phyloP scores from a whole-genome alignment of 2,113 vertebrate genomes.

The Porphyrio hochstetteri region DNA sequence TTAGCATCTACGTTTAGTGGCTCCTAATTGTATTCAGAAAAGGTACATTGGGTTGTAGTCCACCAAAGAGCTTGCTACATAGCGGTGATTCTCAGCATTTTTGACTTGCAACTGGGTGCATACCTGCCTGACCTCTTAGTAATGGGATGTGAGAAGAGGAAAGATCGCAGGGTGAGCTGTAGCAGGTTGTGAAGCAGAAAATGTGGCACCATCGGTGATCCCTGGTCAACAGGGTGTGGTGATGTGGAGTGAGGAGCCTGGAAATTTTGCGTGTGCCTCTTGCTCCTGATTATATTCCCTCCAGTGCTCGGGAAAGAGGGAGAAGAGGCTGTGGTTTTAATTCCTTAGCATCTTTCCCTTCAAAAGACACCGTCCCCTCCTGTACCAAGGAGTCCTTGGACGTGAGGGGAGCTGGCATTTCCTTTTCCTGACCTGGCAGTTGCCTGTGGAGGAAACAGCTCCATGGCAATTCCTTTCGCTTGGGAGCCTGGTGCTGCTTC shows the following conservation, averaged over 20 bases:
- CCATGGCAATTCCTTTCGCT: fast-evolving
- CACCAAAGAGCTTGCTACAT: not conserved
- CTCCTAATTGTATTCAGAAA: not conserved
- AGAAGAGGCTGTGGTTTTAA: not conserved
- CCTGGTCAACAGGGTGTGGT: not conserved
- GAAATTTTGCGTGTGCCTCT: not conserved
- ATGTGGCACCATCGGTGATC: fast-evolving
- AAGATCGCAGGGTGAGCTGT: not conserved
- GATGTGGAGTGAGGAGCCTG: not conserved
- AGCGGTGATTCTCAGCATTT: not conserved
- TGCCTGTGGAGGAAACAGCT: fast-evolving
- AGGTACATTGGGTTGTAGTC: not conserved
- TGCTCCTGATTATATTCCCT: not conserved
- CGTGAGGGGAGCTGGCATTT: not conserved
- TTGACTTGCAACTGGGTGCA: not conserved
- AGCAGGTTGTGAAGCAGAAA: not conserved
- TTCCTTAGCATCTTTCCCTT: not conserved
- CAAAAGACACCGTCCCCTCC: not conserved
- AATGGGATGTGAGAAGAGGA: not conserved
- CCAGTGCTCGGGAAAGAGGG: not conserved
- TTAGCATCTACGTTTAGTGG: not conserved
- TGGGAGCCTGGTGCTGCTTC: not conserved
- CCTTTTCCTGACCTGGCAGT: not conserved
- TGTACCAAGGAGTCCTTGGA: not conserved
- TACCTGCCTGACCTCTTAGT: not conserved